These are phyloP conservation scores for Phortica okadai DNA, from an alignment of 2,888 invertebrate species.

Conservation along the genomic window DNA sequence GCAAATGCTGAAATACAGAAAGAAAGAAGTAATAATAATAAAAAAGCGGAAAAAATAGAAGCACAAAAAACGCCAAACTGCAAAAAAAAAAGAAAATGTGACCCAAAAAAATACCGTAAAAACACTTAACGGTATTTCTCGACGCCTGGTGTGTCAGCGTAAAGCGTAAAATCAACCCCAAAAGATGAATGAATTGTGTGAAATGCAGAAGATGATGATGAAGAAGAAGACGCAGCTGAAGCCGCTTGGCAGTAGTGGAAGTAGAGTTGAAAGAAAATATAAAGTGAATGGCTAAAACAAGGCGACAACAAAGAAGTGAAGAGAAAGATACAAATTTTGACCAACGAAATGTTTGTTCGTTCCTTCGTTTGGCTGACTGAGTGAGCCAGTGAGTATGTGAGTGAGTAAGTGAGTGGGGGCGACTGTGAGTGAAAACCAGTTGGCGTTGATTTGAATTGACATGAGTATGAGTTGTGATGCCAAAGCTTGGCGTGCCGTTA, in stretches of 20 bases:
- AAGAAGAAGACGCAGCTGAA: neutral
- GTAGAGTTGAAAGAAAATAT: no score
- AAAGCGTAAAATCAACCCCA: slow-evolving; percentile 68
- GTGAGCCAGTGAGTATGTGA: no score
- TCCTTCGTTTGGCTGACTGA: no score
- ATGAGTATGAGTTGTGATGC: neutral
- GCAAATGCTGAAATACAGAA: neutral
- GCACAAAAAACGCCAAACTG: slow-evolving; percentile 42
- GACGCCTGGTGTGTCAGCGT: slow-evolving; percentile 66
- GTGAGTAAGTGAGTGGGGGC: no score
- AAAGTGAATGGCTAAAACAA: no score
- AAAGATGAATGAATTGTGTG: slow-evolving; percentile 37
- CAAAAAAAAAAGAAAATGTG: slow-evolving; percentile 51
- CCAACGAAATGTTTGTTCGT: no score
- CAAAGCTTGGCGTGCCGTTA: neutral
- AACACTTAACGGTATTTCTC: slow-evolving; percentile 72
- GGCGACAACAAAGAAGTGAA: no score
- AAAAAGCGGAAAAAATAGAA: neutral
- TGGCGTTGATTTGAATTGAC: neutral
- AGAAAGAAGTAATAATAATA: neutral
- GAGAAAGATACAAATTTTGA: no score
- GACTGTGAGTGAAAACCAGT: neutral
- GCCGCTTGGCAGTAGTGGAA: no score
- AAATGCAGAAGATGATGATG: neutral
- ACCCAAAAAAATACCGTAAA: slow-evolving; percentile 65